A percentile compares a stretch with the other conserved stretches of the same genome.
phyloP scores from a whole-genome alignment of 2,797 vertebrate genomes.

The Dendrocincla fuliginosa region DNA sequence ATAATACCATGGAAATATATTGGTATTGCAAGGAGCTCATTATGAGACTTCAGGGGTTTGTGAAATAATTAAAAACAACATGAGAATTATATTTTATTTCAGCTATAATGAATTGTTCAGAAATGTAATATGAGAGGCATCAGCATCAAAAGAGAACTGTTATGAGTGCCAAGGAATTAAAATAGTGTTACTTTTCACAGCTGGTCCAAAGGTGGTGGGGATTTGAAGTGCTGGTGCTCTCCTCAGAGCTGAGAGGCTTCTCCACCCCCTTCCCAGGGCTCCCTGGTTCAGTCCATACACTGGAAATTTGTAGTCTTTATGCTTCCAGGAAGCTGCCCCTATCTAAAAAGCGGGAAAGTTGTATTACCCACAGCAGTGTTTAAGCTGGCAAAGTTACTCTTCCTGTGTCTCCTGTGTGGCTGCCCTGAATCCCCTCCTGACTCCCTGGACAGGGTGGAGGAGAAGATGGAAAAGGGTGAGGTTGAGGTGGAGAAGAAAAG shows the following conservation, averaged over 20 bases:
- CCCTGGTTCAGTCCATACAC: not conserved
- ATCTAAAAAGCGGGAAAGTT: not conserved
- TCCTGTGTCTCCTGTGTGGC: not conserved
- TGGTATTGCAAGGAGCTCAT: constrained; percentile 19
- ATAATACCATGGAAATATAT: constrained; percentile 15
- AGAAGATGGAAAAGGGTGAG: not conserved
- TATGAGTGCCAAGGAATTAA: not conserved
- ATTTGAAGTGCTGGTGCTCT: not conserved
- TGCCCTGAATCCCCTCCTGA: not conserved
- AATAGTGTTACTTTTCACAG: not conserved
- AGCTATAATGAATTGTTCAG: constrained; percentile 38
- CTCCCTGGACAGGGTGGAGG: not conserved
- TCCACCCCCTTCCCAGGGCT: not conserved
- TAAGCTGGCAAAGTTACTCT: not conserved
- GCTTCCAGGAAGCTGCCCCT: not conserved
- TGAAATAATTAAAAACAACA: constrained; percentile 65
- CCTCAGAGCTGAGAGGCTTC: not conserved
- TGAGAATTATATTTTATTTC: constrained; percentile 51
- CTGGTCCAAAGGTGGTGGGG: not conserved
- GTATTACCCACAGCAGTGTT: not conserved
- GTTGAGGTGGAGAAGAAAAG: not conserved
- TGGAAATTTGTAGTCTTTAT: not conserved
- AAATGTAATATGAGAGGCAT: constrained; percentile 35
- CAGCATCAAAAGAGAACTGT: constrained; percentile 37
- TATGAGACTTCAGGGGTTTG: constrained; percentile 43